Conservation (phyloP, 2,888 invertebrate species). For the Rutpela maculata region DNA sequence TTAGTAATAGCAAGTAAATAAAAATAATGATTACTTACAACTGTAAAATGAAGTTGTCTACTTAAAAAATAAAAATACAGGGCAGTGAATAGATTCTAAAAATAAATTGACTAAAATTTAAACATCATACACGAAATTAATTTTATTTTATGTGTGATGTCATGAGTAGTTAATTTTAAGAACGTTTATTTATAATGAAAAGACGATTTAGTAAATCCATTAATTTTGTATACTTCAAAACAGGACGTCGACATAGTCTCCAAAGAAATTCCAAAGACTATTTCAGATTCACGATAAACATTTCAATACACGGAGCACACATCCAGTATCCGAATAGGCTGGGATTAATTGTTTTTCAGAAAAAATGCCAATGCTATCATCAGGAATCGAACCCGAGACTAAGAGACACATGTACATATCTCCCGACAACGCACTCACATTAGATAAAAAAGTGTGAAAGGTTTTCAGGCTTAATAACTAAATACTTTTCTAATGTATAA, state of each 20-base stretch:
- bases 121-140: slow-evolving; percentile 1
- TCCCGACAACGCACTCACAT: too few species aligned
- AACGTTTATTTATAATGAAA: slow-evolving; percentile 11
- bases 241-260: slow-evolving; percentile 12
- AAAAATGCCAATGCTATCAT: too few species aligned
- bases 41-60: neutral
- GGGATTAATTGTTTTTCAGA: too few species aligned
- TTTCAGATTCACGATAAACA: neutral
- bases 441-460: too few species aligned
- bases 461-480: too few species aligned
- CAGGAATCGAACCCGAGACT: too few species aligned
- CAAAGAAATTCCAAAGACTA: neutral
- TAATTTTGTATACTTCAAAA: neutral
- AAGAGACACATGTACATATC: too few species aligned
- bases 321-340: too few species aligned
- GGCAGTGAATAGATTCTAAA: slow-evolving; percentile 9
- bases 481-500: too few species aligned
- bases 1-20: neutral
- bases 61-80: neutral
- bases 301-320: too few species aligned
- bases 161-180: slow-evolving; percentile 22
- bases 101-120: slow-evolving; percentile 12
- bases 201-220: slow-evolving; percentile 10
- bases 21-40: neutral
- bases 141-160: slow-evolving; percentile 26